A percentile compares a stretch with the other conserved stretches of the same genome.
Conservation (phyloP, 2,888 invertebrate genomes). For the Mythimna lalbum region DNA sequence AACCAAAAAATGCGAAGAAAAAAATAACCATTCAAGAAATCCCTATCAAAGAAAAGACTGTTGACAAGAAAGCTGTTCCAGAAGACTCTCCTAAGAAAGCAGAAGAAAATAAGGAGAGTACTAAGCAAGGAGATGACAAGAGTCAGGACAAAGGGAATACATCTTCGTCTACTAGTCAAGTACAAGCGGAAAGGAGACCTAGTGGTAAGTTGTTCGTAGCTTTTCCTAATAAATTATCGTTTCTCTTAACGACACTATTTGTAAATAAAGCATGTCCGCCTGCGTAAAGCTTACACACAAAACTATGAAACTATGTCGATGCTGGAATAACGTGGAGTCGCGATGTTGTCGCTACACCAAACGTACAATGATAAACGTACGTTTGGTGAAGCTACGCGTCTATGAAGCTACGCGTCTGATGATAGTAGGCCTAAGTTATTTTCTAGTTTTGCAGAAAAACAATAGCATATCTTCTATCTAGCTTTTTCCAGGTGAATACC, state of each 20-base stretch:
- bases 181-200: constrained; percentile 46
- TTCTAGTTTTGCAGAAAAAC: background rate
- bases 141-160: constrained; percentile 32
- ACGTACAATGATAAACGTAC: too few relatives aligned
- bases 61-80: constrained; percentile 35
- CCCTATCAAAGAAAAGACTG: constrained; percentile 67
- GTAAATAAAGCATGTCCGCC: too few relatives aligned
- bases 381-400: too few relatives aligned
- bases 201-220: constrained; percentile 61
- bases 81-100: constrained; percentile 52
- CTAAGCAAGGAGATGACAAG: constrained; percentile 46
- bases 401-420: too few relatives aligned
- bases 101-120: constrained; percentile 51
- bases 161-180: constrained; percentile 48
- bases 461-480: background rate
- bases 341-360: too few relatives aligned
- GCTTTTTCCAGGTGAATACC: background rate
- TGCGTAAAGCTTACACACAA: too few relatives aligned
- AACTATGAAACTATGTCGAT: too few relatives aligned
- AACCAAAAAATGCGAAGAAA: constrained; percentile 51
- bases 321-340: too few relatives aligned
- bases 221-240: background rate
- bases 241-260: background rate
- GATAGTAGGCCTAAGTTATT: background rate
- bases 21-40: constrained; percentile 39